A percentile compares a stretch with the other conserved stretches of the same genome.
Evolutionary conservation across 2,888 invertebrate genomes (phyloP).

Genomic region (Protophormia terraenovae): DNA sequence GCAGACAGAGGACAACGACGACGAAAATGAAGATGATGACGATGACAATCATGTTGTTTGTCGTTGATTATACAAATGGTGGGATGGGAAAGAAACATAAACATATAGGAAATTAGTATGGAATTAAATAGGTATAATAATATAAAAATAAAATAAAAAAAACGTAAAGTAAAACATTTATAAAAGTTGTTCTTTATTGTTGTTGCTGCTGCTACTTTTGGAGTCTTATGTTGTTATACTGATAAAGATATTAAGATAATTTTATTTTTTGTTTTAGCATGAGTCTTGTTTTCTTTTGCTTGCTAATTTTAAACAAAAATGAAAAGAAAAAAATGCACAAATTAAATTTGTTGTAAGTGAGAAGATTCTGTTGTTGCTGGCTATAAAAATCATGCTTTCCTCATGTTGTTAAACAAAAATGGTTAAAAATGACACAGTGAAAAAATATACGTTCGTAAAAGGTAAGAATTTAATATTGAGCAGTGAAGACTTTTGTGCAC

Average conservation of each 20-base stretch:
- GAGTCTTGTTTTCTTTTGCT: neutral
- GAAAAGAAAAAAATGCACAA: neutral
- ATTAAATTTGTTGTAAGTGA: slow-evolving; percentile 20
- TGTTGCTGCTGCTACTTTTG: neutral
- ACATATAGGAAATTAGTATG: slow-evolving; percentile 56
- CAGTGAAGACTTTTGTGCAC: neutral
- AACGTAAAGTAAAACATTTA: neutral
- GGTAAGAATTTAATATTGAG: neutral
- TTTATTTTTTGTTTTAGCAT: slow-evolving; percentile 15
- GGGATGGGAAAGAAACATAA: slow-evolving; percentile 45
- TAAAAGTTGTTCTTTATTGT: neutral
- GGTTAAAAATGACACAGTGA: neutral
- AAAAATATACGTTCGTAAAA: too few species aligned
- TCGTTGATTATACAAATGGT: slow-evolving; percentile 11
- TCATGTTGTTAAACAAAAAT: neutral
- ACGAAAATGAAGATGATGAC: slow-evolving; percentile 8
- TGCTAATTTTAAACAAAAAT: neutral
- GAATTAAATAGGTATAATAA: slow-evolving; percentile 24
- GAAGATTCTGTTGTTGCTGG: neutral
- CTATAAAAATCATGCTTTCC: slow-evolving; percentile 17
- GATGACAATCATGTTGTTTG: slow-evolving; percentile 12
- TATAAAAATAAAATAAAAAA: neutral
- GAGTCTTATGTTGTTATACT: neutral
- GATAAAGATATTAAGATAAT: slow-evolving; percentile 63
- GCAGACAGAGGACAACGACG: neutral